These are phyloP conservation scores for Drosophila greeni DNA, from an alignment of 2,888 invertebrate species.

Conservation along the genomic window DNA sequence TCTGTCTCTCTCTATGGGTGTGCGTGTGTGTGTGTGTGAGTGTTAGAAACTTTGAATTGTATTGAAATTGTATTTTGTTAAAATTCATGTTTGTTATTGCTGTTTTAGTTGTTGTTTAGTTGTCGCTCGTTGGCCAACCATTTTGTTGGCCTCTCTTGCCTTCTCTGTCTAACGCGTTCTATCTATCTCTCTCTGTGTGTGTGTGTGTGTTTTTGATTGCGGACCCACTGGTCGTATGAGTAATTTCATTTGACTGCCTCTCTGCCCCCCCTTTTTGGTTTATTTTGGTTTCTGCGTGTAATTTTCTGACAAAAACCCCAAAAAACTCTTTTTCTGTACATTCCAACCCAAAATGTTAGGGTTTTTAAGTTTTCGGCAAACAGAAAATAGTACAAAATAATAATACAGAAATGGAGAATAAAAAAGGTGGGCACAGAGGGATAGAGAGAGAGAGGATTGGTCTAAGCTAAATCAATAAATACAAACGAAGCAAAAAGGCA, in stretches of 20 bases:
- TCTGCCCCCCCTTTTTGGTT: neutral
- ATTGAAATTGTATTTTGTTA: constrained; percentile 77
- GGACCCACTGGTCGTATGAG: constrained; percentile 64
- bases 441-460: neutral
- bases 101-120: constrained; percentile 57
- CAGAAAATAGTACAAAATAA: constrained; percentile 32
- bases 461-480: constrained; percentile 23
- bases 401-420: constrained; percentile 8
- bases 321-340: constrained; percentile 21
- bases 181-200: constrained; percentile 15
- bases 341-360: constrained; percentile 5
- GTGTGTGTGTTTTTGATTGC: constrained; percentile 40
- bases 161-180: constrained; percentile 39
- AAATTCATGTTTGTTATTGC: constrained; percentile 75
- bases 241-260: constrained; percentile 64
- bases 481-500: constrained; percentile 4
- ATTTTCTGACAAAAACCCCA: constrained; percentile 32
- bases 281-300: constrained; percentile 42
- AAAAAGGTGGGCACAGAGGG: neutral
- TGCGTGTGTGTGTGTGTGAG: constrained; percentile 50
- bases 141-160: constrained; percentile 66
- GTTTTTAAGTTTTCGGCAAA: constrained; percentile 24
- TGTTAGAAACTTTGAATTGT: constrained; percentile 77
- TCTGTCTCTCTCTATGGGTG: constrained; percentile 42
- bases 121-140: constrained; percentile 72